Conservation (phyloP, 2,113 vertebrate species). For the Zosterops borbonicus region DNA sequence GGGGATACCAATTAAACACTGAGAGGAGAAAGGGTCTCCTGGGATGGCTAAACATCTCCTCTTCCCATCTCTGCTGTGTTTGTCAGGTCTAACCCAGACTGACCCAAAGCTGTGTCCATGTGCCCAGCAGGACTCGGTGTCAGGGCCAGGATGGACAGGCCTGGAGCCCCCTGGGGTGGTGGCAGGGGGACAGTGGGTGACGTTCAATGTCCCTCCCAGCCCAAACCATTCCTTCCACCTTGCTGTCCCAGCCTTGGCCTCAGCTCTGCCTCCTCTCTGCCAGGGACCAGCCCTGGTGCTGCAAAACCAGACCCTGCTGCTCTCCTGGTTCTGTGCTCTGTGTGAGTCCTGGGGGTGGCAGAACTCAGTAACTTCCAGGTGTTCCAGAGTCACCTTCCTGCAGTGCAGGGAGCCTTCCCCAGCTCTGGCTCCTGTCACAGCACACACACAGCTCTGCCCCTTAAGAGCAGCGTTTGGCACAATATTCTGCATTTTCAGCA, state of each 20-base stretch:
- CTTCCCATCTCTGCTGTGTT: too few species aligned
- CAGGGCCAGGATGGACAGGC: neutral
- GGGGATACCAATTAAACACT: too few species aligned
- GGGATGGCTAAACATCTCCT: too few species aligned
- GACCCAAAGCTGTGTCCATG: fast-evolving
- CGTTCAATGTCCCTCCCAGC: neutral
- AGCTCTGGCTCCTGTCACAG: neutral
- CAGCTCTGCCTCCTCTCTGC: neutral
- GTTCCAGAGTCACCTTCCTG: neutral
- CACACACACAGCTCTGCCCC: neutral
- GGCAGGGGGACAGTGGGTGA: neutral
- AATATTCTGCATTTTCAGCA: neutral
- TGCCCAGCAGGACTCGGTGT: fast-evolving
- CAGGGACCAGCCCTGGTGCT: neutral
- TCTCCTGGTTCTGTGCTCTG: neutral
- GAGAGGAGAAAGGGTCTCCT: too few species aligned
- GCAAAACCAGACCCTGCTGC: neutral
- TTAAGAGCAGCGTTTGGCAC: neutral
- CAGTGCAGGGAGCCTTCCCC: neutral
- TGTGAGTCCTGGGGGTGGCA: neutral
- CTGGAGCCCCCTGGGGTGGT: neutral
- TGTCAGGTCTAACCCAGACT: neutral
- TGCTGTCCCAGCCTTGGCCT: neutral
- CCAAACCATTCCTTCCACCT: neutral
- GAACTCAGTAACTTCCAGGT: fast-evolving